Base-by-base conservation (phyloP, 1,140 invertebrate genomes). In the Drosophila elegans region DNA sequence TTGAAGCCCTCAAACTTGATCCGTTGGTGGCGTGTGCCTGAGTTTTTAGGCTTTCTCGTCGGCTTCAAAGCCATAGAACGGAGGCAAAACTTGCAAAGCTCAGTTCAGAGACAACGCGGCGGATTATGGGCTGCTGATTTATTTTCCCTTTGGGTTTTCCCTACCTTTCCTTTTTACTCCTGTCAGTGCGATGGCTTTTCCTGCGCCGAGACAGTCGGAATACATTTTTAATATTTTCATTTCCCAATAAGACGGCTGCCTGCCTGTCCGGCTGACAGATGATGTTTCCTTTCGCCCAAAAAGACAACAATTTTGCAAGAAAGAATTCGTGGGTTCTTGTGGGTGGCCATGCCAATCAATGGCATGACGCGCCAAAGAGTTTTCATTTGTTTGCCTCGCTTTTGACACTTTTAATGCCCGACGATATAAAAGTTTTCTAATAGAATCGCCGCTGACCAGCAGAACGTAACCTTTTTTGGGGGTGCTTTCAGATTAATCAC, bases 211-310 rank as follows among this genome's bases (percentile, higher is more conserved):
- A 61, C 55, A 61, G 62, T 62, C 27, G 61, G 16, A 27, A 52
- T 68, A 69, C 69, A 71, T 71, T 71, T 71, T 71, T 71, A 71
- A 71, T 71, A 71, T 71, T 71, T 71, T 71, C 67, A 57, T 71
- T 71, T 71, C 64, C 67, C 64, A 71, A 71, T 71, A 52, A 21
- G 46, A 32, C 61, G 64, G 27, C 59, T 38, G 63, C 48, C 39
- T 38, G 63, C 48, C 39, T 56, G 12, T 13, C 60, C 53, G 49
- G 10, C 32, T 68, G 67, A 56, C 63, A 48, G 51, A 71, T 69
- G 67, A 71, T 56, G 51, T 69, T 56, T 71, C 51, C 62, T n/a
- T 49, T 36, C 32, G 29, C 11, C 16, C 46, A 42, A 3, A 9
- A 39, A 69, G 27, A 41, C 29, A 71, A 71, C 25, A 36, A 41